phyloP scores from a whole-genome alignment of 1,140 invertebrate species.

The Oncopeltus fasciatus region DNA sequence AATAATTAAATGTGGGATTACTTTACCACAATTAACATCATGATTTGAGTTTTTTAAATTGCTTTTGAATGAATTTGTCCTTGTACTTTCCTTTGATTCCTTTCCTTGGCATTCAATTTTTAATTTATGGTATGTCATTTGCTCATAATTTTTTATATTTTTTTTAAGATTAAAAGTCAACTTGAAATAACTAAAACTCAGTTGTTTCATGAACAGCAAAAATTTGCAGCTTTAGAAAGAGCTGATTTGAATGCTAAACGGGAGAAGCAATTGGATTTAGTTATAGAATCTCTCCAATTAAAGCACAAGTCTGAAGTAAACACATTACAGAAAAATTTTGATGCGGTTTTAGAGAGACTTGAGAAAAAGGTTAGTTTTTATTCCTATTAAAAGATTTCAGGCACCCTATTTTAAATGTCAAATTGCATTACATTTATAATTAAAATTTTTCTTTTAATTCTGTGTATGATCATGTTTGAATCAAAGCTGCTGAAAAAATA shows the following conservation, averaged over 20 bases:
- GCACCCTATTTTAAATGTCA: not conserved
- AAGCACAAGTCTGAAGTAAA: conserved; percentile 16
- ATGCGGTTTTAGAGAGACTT: conserved; percentile 1
- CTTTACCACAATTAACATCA: no score
- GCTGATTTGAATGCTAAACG: conserved; percentile 3
- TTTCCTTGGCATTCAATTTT: no score
- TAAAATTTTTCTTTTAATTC: not conserved
- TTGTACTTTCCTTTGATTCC: no score
- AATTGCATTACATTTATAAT: not conserved
- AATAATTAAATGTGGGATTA: no score
- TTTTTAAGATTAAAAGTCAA: not conserved
- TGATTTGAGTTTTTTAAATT: no score
- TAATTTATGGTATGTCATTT: not conserved
- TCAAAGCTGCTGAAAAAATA: no score
- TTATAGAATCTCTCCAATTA: conserved; percentile 11
- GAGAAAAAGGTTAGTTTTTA: conserved; percentile 14
- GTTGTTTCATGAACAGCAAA: conserved; percentile 11
- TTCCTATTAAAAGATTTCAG: not conserved
- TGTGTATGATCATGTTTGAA: not conserved
- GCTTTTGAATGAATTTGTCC: no score
- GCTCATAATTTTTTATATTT: not conserved
- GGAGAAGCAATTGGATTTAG: conserved; percentile 15
- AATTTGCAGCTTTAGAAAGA: conserved; percentile 14
- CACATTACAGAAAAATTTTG: conserved; percentile 7
- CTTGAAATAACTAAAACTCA: conserved; percentile 13